Base-by-base conservation (phyloP, 1,140 invertebrate genomes). In the Drosophila seguyi region DNA sequence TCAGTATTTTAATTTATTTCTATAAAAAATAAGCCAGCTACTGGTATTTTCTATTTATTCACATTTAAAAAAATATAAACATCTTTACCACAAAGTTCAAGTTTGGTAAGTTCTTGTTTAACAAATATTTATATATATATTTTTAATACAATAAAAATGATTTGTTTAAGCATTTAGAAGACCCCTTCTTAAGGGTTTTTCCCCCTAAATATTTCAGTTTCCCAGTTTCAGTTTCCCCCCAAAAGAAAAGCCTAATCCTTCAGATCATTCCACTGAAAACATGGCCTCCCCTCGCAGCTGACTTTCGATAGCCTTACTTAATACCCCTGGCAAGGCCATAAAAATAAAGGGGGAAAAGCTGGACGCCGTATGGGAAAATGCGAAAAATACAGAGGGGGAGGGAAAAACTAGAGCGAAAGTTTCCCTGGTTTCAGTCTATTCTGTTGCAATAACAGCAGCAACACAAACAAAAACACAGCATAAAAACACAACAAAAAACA, bases 361-460 rank as follows among this genome's bases (percentile, higher is more conserved):
- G 58, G 20, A 50, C 27, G 31, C 29, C 13, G 50, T 18, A 31
- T 48, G 16, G 22, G 25, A n/a, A 27, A 39, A n/a, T 22, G 36
- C 4, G 39, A 22, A 20, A 44, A 44, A 44, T 5, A 5, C 16
- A 8, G 39, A 8, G 38, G 3, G 38, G 16, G n/a, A 7, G 6
- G 36, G 31, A 4, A 8, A 39, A 62, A 47, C 18, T 22, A n/a
- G 36, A 36, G 57, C 45, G 57, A 77, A 81, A 76, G 41, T 81
- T 81, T 71, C 48, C 53, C 53, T 29, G 62, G 47, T 58, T 44
- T 52, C 52, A 20, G 44, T 47, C 67, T 45, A 39, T 67, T 45
- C 38, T 61, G 47, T 25, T 75, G 58, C 60, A 75, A 71, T 52
- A 52, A 31, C 52, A 50, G 25, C 16, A 31, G 39, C 29, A 63